A percentile compares a stretch with the other conserved stretches of the same genome.
Evolutionary conservation across 2,888 invertebrate genomes (phyloP).

Genomic region (Xylota segnis): DNA sequence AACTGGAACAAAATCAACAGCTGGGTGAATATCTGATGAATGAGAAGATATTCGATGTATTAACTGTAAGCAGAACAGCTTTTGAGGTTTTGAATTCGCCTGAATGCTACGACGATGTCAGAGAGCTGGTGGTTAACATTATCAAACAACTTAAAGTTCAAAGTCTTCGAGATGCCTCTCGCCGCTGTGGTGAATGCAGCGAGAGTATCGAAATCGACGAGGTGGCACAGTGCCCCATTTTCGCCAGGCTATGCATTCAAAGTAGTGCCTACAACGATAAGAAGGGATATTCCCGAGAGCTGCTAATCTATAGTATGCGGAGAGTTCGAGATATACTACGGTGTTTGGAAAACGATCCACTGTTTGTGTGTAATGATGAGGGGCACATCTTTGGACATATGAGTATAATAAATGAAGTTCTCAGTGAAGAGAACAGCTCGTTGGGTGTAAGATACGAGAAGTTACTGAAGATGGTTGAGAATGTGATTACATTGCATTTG

Average conservation of each 20-base stretch:
- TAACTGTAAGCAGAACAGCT: conserved; percentile 84
- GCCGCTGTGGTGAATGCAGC: conserved; percentile 78
- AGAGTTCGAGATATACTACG: conserved; percentile 74
- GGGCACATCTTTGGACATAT: conserved; percentile 85
- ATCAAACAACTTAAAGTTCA: conserved; percentile 85
- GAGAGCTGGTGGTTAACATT: conserved; percentile 85
- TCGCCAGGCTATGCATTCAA: conserved; percentile 80
- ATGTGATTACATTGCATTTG: conserved; percentile 79
- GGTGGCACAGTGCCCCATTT: conserved; percentile 80
- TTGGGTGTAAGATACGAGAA: conserved; percentile 60
- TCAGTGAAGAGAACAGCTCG: conserved; percentile 62
- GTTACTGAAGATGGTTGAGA: conserved; percentile 78
- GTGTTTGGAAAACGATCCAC: conserved; percentile 84
- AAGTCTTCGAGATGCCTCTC: conserved; percentile 78
- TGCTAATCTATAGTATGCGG: conserved; percentile 83
- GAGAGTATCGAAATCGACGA: conserved; percentile 80
- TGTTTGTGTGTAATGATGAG: conserved; percentile 85
- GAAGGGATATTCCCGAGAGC: conserved; percentile 78
- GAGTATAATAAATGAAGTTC: conserved; percentile 80
- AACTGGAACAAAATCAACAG: conserved; percentile 82
- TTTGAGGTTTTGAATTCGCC: conserved; percentile 85
- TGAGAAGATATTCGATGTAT: conserved; percentile 84
- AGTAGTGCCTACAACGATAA: conserved; percentile 42
- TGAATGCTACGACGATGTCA: conserved; percentile 87
- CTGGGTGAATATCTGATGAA: conserved; percentile 83